Conservation (phyloP, 1,140 invertebrate species). For the Pseudomyrmex gracilis region DNA sequence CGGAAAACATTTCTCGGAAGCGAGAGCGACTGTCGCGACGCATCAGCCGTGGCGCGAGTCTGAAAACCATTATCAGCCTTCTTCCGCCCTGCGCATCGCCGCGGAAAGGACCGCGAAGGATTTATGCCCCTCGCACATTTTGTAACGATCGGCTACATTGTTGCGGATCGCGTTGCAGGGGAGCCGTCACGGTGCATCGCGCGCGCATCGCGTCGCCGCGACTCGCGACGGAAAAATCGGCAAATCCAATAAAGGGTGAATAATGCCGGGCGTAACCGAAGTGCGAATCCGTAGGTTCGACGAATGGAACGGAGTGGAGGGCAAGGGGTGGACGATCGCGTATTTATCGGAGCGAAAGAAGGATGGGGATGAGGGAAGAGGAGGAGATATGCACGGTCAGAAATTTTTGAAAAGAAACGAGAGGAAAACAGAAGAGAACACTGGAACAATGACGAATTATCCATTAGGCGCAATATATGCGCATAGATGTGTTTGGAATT, state of each 20-base stretch:
- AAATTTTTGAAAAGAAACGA: not conserved
- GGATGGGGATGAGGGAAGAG: not conserved
- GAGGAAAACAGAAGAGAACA: not conserved
- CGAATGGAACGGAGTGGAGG: not conserved
- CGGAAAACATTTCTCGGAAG: slow-evolving; percentile 34
- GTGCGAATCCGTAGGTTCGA: slow-evolving; percentile 54
- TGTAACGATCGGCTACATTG: slow-evolving; percentile 59
- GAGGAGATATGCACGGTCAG: not conserved
- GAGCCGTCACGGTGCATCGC: slow-evolving; percentile 58
- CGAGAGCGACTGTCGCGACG: slow-evolving; percentile 37
- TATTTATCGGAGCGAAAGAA: slow-evolving; percentile 53
- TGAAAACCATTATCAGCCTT: slow-evolving; percentile 55
- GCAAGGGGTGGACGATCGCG: slow-evolving; percentile 40
- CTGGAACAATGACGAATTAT: slow-evolving; percentile 24
- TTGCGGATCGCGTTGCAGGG: slow-evolving; percentile 39
- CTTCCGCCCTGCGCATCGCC: slow-evolving; percentile 28
- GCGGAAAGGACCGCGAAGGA: slow-evolving; percentile 49
- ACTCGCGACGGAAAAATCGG: slow-evolving; percentile 73
- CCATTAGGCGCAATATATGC: not conserved
- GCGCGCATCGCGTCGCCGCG: slow-evolving; percentile 35
- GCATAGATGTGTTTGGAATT: too few species aligned
- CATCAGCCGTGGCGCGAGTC: slow-evolving; percentile 30
- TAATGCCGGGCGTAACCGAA: slow-evolving; percentile 74
- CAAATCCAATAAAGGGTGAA: slow-evolving; percentile 80
- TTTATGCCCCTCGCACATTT: slow-evolving; percentile 63